Evolutionary conservation across 2,888 invertebrate genomes (phyloP).

Genomic region (Spilarctia lutea): DNA sequence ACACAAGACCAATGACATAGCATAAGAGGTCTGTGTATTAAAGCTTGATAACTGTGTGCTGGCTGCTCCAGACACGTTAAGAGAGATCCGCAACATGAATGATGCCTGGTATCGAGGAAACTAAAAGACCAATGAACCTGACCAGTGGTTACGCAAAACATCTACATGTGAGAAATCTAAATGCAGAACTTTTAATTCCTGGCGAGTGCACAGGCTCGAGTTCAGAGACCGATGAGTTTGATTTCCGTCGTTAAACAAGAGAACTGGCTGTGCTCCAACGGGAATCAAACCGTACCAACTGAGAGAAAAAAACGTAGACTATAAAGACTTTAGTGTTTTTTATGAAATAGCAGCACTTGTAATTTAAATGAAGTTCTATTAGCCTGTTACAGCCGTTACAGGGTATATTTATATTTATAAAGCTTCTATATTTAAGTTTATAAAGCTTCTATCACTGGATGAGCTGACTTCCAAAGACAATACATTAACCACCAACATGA

Average conservation of each 20-base stretch:
- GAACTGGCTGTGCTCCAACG: slow-evolving; percentile 62
- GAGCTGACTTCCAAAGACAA: neutral
- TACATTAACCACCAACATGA: too few species aligned
- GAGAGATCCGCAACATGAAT: neutral
- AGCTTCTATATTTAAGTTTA: neutral
- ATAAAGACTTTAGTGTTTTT: slow-evolving; percentile 43
- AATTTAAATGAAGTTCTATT: neutral
- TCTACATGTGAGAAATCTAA: slow-evolving; percentile 50
- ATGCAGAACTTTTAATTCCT: slow-evolving; percentile 57
- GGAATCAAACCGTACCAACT: slow-evolving; percentile 56
- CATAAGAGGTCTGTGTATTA: neutral
- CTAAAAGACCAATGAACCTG: slow-evolving; percentile 56
- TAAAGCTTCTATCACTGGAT: neutral
- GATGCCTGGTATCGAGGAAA: slow-evolving; percentile 24
- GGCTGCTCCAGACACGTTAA: neutral
- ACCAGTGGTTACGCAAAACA: slow-evolving; percentile 42
- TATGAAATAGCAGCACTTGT: slow-evolving; percentile 17
- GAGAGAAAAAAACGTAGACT: slow-evolving; percentile 23
- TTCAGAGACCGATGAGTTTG: slow-evolving; percentile 63
- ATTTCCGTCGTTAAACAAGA: slow-evolving; percentile 56
- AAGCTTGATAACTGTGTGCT: neutral
- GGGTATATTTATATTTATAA: slow-evolving; percentile 1
- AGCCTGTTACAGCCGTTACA: neutral
- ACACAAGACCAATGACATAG: neutral
- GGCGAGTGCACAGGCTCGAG: slow-evolving; percentile 55